Evolutionary conservation across 2,113 vertebrate species (phyloP).

Genomic region (human): GRCh38 chr11:9753501-9754000

Average conservation of each 20-base stretch:
- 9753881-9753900: neutral
- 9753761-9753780: neutral
- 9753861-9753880: accelerated
- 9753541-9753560: no score
- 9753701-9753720: neutral
- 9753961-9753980: neutral
- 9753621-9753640: no score
- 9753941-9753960: neutral
- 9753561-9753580: no score
- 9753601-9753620: no score
- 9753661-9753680: no score
- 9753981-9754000: neutral
- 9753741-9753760: neutral
- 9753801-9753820: neutral
- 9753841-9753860: neutral
- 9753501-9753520: no score
- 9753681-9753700: no score
- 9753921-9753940: neutral
- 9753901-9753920: neutral
- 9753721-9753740: neutral
- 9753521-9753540: no score
- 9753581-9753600: no score
- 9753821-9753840: neutral
- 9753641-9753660: no score
- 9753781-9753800: neutral